Percentiles rank a stretch among this genome's conserved stretches.
Evolutionary conservation across 2,888 invertebrate genomes (phyloP).

Genomic region (Stictocephala bisonia): DNA sequence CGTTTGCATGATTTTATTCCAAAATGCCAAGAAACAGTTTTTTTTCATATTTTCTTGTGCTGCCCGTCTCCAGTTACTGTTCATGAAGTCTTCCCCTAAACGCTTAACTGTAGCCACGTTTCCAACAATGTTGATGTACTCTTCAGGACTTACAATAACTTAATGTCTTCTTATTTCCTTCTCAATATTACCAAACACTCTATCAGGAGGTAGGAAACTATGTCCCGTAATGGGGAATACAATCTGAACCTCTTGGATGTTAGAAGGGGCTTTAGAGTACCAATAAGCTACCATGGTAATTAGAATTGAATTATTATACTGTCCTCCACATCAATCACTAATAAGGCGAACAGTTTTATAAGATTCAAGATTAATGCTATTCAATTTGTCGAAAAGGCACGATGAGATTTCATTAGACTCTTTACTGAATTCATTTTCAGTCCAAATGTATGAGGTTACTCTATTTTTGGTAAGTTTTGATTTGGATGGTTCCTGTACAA

Average conservation of each 20-base stretch:
- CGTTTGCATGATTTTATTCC: slow-evolving; percentile 17
- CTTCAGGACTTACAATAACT: slow-evolving; percentile 51
- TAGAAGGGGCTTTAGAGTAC: slow-evolving; percentile 50
- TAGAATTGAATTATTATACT: slow-evolving; percentile 60
- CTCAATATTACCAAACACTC: slow-evolving; percentile 59
- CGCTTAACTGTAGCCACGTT: slow-evolving; percentile 50
- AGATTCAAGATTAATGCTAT: slow-evolving; percentile 38
- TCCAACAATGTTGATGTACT: slow-evolving; percentile 51
- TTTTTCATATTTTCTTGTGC: not conserved
- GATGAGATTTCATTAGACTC: slow-evolving; percentile 61
- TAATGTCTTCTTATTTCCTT: slow-evolving; percentile 53
- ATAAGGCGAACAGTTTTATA: slow-evolving; percentile 31
- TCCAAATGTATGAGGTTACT: slow-evolving; percentile 60
- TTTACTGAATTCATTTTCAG: slow-evolving; percentile 60
- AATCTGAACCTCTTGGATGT: slow-evolving; percentile 52
- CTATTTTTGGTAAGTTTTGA: slow-evolving; percentile 54
- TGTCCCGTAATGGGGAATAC: slow-evolving; percentile 60
- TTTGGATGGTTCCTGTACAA: slow-evolving; percentile 60
- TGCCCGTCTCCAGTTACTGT: slow-evolving; percentile 50
- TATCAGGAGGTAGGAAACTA: slow-evolving; percentile 59
- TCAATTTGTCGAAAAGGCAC: slow-evolving; percentile 57
- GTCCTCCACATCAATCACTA: slow-evolving; percentile 49
- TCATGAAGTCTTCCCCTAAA: slow-evolving; percentile 47
- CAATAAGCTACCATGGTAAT: slow-evolving; percentile 58
- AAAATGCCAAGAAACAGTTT: slow-evolving; percentile 39